Evolutionary conservation across 1,140 invertebrate genomes (phyloP).

Genomic region (Cepaea nemoralis): DNA sequence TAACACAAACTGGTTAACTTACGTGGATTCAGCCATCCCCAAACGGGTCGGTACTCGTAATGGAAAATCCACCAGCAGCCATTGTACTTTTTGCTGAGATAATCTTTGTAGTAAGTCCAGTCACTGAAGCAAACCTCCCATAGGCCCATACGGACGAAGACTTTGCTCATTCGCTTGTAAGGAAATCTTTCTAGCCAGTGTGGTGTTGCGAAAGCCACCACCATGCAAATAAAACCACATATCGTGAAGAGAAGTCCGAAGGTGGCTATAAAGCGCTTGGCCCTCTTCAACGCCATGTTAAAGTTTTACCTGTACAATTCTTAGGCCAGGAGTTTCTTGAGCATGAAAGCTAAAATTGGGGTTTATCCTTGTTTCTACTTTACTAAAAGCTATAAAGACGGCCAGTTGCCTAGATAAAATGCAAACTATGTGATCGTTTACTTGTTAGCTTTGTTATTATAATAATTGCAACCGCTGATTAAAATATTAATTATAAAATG

Average conservation of each 20-base stretch:
- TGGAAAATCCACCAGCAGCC: slow-evolving; percentile 96
- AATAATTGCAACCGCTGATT: too few species aligned
- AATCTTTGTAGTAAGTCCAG: slow-evolving; percentile 90
- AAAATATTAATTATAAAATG: background rate
- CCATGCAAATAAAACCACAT: slow-evolving; percentile 73
- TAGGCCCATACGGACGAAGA: slow-evolving; percentile 84
- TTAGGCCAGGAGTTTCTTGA: background rate
- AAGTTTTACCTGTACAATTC: slow-evolving; percentile 1
- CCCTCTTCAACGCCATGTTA: slow-evolving; percentile 49
- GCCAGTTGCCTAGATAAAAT: too few species aligned
- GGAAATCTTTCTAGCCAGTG: slow-evolving; percentile 93
- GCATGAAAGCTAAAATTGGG: too few species aligned
- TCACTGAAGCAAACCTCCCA: slow-evolving; percentile 97
- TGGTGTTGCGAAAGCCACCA: slow-evolving; percentile 90
- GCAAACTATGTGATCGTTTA: too few species aligned
- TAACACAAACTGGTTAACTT: slow-evolving; percentile 52
- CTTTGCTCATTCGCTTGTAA: slow-evolving; percentile 79
- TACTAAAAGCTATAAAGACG: too few species aligned
- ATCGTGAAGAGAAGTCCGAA: slow-evolving; percentile 54
- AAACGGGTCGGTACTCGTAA: slow-evolving; percentile 89
- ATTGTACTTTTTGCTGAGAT: slow-evolving; percentile 89
- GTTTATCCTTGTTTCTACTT: too few species aligned
- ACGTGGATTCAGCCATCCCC: slow-evolving; percentile 90
- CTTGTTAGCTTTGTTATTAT: too few species aligned
- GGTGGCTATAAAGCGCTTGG: slow-evolving; percentile 52